Conservation (phyloP, 2,888 invertebrate species). For the Cryptophagus acutangulus region DNA sequence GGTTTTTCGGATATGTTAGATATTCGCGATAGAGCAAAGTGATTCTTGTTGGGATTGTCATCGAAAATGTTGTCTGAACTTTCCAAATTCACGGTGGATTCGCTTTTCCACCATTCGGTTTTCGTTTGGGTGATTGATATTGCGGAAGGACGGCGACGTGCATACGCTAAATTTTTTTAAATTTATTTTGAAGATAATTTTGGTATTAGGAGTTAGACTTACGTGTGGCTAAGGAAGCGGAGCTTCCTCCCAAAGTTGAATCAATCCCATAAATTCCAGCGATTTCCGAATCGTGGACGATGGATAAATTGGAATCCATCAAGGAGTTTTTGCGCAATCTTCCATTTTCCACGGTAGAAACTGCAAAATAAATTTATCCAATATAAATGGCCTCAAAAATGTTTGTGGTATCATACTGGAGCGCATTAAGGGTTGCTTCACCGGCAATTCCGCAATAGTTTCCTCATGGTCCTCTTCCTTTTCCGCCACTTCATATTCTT, state of each 20-base stretch:
- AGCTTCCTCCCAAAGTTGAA: conserved; percentile 41
- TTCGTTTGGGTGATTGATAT: conserved; percentile 15
- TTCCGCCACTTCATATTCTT: conserved; percentile 9
- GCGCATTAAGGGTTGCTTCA: no score
- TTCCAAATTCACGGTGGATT: conserved; percentile 50
- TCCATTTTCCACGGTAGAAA: conserved; percentile 5
- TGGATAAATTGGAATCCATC: conserved; percentile 22
- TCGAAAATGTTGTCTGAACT: conserved; percentile 59
- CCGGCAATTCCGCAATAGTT: no score
- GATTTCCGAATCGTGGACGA: conserved; percentile 44
- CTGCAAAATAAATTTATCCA: conserved; percentile 4
- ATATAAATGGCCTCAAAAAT: no score
- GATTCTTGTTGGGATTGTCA: conserved; percentile 25
- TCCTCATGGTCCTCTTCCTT: neutral
- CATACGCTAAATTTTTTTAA: conserved; percentile 1
- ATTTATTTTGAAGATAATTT: neutral
- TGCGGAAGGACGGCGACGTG: neutral
- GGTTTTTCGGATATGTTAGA: conserved; percentile 19
- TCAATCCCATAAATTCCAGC: conserved; percentile 48
- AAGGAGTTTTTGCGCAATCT: conserved; percentile 21
- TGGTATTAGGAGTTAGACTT: conserved; percentile 6
- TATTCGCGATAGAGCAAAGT: neutral
- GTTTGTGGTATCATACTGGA: no score
- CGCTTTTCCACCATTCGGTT: conserved; percentile 54
- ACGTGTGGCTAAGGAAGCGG: conserved; percentile 34